Evolutionary conservation across 2,888 invertebrate species (phyloP).

Genomic region (Metacarcinus magister): DNA sequence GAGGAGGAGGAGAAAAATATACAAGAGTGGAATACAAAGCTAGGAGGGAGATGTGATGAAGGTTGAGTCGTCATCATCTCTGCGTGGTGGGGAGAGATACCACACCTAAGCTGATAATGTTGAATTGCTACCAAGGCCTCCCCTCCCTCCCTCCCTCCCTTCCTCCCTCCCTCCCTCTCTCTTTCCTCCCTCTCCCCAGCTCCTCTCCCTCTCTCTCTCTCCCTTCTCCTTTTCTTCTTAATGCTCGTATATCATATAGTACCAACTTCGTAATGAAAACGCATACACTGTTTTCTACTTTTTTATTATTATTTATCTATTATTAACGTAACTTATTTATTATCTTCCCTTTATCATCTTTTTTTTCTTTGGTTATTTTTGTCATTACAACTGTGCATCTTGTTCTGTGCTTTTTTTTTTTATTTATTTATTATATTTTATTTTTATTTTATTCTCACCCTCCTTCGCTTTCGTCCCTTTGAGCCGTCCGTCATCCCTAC

Average conservation of each 20-base stretch:
- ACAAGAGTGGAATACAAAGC: not conserved
- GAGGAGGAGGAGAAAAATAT: not conserved
- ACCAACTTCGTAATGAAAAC: too few relatives aligned
- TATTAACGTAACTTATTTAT: too few relatives aligned
- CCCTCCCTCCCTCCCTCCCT: not conserved
- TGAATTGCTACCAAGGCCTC: not conserved
- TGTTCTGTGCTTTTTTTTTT: too few relatives aligned
- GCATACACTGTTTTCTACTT: too few relatives aligned
- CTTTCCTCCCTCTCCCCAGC: too few relatives aligned
- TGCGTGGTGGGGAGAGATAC: not conserved
- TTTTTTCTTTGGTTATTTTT: not conserved
- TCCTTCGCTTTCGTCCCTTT: not conserved
- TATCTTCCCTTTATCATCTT: too few relatives aligned
- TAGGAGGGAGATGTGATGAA: not conserved
- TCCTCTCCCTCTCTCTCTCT: too few relatives aligned
- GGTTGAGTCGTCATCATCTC: not conserved
- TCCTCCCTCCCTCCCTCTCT: not conserved
- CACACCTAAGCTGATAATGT: constrained; percentile 11
- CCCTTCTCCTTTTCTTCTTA: too few relatives aligned
- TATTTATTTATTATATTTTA: too few relatives aligned
- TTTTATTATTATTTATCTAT: too few relatives aligned
- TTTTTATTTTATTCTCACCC: too few relatives aligned
- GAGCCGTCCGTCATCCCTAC: not conserved
- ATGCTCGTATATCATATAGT: too few relatives aligned
- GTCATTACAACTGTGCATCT: not conserved